Evolutionary conservation across 1,140 invertebrate genomes (phyloP).

Genomic region (Nebria ingens): DNA sequence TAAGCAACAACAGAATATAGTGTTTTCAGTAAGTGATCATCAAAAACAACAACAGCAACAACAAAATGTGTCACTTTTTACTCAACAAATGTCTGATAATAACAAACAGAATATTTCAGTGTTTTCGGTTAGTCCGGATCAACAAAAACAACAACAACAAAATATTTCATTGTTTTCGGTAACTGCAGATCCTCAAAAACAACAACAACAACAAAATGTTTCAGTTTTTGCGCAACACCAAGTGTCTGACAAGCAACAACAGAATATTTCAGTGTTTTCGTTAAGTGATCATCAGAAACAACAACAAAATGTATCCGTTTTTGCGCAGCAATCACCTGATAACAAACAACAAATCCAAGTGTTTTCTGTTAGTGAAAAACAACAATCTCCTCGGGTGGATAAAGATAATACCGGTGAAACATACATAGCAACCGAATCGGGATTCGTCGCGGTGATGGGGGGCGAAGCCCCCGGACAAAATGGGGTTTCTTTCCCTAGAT

Average conservation of each 20-base stretch:
- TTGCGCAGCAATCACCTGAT: constrained; percentile 8
- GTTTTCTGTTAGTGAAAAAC: no score
- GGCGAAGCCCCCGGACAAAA: constrained; percentile 15
- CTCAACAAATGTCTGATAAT: neutral
- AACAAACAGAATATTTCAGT: no score
- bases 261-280: neutral
- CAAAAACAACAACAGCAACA: neutral
- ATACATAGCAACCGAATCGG: neutral
- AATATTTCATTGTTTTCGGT: neutral
- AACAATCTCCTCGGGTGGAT: no score
- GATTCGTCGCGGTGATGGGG: constrained; percentile 18
- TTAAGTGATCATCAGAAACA: no score
- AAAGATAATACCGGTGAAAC: neutral
- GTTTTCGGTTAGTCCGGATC: neutral
- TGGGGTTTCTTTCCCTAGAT: constrained; percentile 20
- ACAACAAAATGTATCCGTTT: no score
- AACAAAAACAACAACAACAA: constrained; percentile 10
- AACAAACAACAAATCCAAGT: constrained; percentile 1
- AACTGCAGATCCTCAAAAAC: neutral
- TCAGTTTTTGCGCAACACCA: neutral
- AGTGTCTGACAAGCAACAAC: neutral
- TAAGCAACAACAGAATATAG: neutral
- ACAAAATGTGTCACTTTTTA: neutral
- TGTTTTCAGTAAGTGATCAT: no score
- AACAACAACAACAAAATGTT: neutral